phyloP scores from a whole-genome alignment of 2,888 invertebrate genomes.

The Standfussiana lucernea region DNA sequence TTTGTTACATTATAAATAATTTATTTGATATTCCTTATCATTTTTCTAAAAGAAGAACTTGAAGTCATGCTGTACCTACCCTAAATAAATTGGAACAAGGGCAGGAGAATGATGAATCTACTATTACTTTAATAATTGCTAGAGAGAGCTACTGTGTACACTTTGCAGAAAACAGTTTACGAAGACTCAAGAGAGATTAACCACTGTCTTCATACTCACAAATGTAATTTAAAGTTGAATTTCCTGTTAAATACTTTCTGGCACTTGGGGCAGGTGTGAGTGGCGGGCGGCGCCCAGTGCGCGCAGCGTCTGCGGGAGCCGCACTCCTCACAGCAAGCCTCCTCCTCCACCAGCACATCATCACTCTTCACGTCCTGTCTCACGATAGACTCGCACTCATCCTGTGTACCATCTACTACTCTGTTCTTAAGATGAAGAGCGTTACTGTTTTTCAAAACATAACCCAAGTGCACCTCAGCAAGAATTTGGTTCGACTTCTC shows the following conservation, averaged over 20 bases:
- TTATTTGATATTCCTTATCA: background rate
- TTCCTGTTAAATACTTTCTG: conserved; percentile 78
- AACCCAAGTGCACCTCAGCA: conserved; percentile 40
- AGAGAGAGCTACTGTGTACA: background rate
- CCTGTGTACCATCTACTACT: conserved; percentile 26
- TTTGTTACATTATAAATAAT: background rate
- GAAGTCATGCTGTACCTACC: background rate
- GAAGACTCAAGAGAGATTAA: background rate
- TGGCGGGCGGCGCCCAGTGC: conserved; percentile 71
- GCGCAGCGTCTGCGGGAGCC: conserved; percentile 74
- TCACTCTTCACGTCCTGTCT: conserved; percentile 32
- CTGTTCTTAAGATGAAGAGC: conserved; percentile 20
- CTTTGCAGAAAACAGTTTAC: background rate
- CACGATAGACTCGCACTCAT: conserved; percentile 32
- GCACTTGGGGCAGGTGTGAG: conserved; percentile 75
- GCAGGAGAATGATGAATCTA: background rate
- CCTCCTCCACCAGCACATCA: conserved; percentile 22
- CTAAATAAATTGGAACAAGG: background rate
- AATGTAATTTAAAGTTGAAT: conserved; percentile 78
- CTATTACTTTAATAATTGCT: background rate
- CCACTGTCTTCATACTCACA: conserved; percentile 31
- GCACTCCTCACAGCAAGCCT: conserved; percentile 69
- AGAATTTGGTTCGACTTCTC: conserved; percentile 74
- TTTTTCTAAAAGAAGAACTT: background rate
- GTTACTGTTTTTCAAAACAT: conserved; percentile 13